Percentiles rank a stretch among this genome's conserved stretches.
Conservation (phyloP, 2,797 vertebrate genomes). For the Mormyrus hasselquistii region DNA sequence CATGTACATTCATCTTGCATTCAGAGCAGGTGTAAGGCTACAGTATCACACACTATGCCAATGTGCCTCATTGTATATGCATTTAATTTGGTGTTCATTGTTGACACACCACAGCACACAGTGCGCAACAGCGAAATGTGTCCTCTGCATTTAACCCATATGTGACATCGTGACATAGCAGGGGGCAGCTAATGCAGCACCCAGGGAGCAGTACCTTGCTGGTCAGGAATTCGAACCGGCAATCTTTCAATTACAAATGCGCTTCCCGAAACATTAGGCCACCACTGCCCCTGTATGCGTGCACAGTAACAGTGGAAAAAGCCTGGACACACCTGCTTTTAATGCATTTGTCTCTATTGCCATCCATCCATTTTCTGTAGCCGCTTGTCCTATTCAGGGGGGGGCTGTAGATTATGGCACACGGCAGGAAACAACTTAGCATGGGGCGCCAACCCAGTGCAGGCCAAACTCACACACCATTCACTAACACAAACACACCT, state of each 20-base stretch:
- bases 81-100: no score
- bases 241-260: no score
- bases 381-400: neutral
- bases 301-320: neutral
- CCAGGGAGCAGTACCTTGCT: no score
- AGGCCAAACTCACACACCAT: neutral
- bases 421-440: neutral
- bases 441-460: neutral
- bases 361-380: neutral
- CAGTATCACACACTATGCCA: neutral
- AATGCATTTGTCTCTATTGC: neutral
- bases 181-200: no score
- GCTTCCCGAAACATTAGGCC: no score
- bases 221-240: no score
- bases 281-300: neutral
- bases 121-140: no score
- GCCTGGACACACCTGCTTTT: neutral
- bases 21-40: neutral
- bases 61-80: neutral
- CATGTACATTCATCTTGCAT: neutral
- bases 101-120: no score
- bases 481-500: neutral
- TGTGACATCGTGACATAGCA: no score
- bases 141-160: no score
- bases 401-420: neutral